phyloP scores from a whole-genome alignment of 2,113 vertebrate genomes.

The Solenodon paradoxus region DNA sequence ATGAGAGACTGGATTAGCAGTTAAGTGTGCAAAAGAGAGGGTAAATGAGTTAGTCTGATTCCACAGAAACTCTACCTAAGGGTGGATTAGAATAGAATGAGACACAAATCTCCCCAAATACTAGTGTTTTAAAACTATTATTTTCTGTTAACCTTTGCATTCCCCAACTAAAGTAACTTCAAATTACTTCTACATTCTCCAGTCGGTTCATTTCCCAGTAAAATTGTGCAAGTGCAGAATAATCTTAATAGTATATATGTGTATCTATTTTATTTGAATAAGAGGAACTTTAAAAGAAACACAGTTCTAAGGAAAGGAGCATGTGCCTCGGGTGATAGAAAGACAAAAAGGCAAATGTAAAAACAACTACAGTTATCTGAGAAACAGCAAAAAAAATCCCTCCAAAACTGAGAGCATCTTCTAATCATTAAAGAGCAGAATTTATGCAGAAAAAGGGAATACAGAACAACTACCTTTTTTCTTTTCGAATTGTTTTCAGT shows the following conservation, averaged over 20 bases:
- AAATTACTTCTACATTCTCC: neutral
- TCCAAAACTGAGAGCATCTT: neutral
- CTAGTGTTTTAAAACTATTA: slow-evolving; percentile 39
- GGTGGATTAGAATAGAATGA: slow-evolving; percentile 41
- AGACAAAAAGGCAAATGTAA: neutral
- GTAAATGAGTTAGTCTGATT: slow-evolving; percentile 54
- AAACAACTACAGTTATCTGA: neutral
- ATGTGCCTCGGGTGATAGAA: neutral
- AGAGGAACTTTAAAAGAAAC: neutral
- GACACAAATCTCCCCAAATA: slow-evolving; percentile 31
- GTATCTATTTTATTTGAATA: neutral
- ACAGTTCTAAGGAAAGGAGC: slow-evolving; percentile 38
- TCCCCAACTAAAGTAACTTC: slow-evolving; percentile 3
- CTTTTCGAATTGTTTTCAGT: slow-evolving; percentile 20
- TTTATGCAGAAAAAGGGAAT: neutral
- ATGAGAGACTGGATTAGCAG: slow-evolving; percentile 47
- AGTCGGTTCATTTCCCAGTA: neutral
- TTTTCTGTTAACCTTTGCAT: slow-evolving; percentile 36
- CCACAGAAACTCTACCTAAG: slow-evolving; percentile 45
- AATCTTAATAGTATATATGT: neutral
- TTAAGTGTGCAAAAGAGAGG: slow-evolving; percentile 40
- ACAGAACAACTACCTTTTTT: neutral
- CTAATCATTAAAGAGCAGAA: neutral
- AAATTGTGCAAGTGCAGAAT: neutral
- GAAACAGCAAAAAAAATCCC: neutral